Evolutionary conservation across 2,888 invertebrate genomes (phyloP).

Genomic region (Aproaerema taeniolella): DNA sequence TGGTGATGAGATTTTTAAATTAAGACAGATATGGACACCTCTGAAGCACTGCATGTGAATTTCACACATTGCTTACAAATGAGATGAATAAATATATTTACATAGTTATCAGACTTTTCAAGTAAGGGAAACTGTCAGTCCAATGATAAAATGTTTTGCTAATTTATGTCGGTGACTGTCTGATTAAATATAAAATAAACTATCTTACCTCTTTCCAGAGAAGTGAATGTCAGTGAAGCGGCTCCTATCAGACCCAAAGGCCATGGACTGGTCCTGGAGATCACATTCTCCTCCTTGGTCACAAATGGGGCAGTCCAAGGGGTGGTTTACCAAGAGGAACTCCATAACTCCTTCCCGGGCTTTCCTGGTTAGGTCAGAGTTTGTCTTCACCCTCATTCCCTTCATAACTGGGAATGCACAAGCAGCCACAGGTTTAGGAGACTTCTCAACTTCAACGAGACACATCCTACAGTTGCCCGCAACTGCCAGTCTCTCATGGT

Average conservation of each 20-base stretch:
- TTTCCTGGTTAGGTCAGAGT: slow-evolving; percentile 93
- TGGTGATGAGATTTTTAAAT: no score
- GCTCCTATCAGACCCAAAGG: slow-evolving; percentile 96
- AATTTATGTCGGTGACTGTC: no score
- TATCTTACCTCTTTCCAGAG: slow-evolving; percentile 88
- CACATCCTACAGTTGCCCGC: slow-evolving; percentile 99
- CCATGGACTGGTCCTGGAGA: slow-evolving; percentile 99
- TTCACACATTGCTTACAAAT: no score
- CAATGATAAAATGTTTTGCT: no score
- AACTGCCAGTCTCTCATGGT: slow-evolving; percentile 98
- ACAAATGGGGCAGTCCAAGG: slow-evolving; percentile 99
- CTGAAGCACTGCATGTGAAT: no score
- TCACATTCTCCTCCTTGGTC: slow-evolving; percentile 98
- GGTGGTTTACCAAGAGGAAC: slow-evolving; percentile 98
- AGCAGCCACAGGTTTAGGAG: slow-evolving; percentile 98
- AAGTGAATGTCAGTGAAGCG: slow-evolving; percentile 95
- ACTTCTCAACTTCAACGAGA: slow-evolving; percentile 98
- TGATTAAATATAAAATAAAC: neutral
- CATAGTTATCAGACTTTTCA: no score
- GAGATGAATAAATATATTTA: no score
- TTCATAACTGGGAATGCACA: slow-evolving; percentile 99
- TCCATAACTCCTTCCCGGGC: slow-evolving; percentile 96
- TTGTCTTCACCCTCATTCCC: slow-evolving; percentile 99
- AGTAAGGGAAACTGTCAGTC: no score
- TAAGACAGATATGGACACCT: no score